These are phyloP conservation scores for Oikopleura vanhoeffeni DNA, from an alignment of 23 tunicate genomes.

Conservation along the genomic window DNA sequence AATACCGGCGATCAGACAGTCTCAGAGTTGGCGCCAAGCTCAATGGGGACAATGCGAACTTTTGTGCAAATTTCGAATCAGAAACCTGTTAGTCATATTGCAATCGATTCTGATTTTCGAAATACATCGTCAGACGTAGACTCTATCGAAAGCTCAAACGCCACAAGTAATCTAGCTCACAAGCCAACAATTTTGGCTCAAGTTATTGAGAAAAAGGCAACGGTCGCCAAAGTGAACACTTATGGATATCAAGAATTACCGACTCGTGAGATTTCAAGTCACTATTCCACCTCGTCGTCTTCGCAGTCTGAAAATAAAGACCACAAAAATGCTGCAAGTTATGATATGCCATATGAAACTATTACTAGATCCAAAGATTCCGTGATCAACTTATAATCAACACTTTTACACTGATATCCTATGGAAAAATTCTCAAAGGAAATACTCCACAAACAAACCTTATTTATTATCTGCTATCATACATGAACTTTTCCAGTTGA, in stretches of 20 bases:
- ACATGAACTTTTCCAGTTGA: too few species aligned
- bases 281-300: background rate
- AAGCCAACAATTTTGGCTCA: background rate
- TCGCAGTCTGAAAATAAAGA: background rate
- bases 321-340: background rate
- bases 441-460: too few species aligned
- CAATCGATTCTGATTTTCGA: background rate
- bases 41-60: constrained; percentile 5
- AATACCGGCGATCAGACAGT: background rate
- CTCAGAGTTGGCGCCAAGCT: background rate
- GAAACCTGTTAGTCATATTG: background rate
- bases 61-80: background rate
- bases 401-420: too few species aligned
- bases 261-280: background rate
- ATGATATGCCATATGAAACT: background rate
- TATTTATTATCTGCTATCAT: too few species aligned
- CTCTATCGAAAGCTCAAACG: background rate
- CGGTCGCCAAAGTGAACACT: background rate
- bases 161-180: background rate
- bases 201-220: background rate
- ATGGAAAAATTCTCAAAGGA: too few species aligned
- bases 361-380: background rate
- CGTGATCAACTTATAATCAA: background rate
- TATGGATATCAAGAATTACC: constrained; percentile 6
- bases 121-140: constrained; percentile 9